These are phyloP conservation scores for Amphiprion percula DNA, from an alignment of 2,113 vertebrate species.

Conservation along the genomic window DNA sequence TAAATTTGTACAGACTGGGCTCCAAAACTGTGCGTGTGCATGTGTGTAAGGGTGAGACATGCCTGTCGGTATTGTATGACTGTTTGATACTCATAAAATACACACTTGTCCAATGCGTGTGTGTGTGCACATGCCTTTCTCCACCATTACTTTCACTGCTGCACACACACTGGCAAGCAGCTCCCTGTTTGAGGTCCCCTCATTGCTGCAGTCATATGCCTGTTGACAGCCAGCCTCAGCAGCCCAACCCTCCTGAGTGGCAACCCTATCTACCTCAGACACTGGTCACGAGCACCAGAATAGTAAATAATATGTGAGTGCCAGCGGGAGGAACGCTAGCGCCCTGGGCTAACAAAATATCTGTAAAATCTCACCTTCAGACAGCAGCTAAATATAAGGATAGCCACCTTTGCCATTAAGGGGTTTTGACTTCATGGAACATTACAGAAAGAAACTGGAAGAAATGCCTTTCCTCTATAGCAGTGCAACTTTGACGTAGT, in stretches of 20 bases:
- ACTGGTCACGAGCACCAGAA: constrained; percentile 86
- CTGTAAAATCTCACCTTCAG: constrained; percentile 82
- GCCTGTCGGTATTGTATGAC: constrained; percentile 2
- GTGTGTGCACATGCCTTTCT: constrained; percentile 1
- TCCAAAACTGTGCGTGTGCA: neutral
- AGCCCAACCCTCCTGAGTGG: constrained; percentile 67
- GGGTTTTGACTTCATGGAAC: constrained; percentile 68
- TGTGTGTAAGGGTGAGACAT: neutral
- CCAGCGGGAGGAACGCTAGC: constrained; percentile 79
- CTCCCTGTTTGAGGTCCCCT: constrained; percentile 48
- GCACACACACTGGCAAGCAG: constrained; percentile 26
- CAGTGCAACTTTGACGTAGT: constrained; percentile 46
- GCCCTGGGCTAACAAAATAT: constrained; percentile 84
- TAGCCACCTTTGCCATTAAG: constrained; percentile 52
- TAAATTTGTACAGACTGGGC: constrained; percentile 4
- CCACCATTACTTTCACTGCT: constrained; percentile 37
- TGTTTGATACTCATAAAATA: constrained; percentile 10
- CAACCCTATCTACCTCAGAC: constrained; percentile 86
- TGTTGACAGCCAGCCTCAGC: constrained; percentile 61
- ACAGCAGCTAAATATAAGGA: constrained; percentile 61
- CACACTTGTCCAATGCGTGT: constrained; percentile 1
- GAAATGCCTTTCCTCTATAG: constrained; percentile 38
- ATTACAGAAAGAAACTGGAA: constrained; percentile 50
- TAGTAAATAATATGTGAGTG: constrained; percentile 89
- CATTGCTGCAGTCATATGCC: constrained; percentile 70